Evolutionary conservation across 2,888 invertebrate species (phyloP).

Genomic region (Dione vanillae): DNA sequence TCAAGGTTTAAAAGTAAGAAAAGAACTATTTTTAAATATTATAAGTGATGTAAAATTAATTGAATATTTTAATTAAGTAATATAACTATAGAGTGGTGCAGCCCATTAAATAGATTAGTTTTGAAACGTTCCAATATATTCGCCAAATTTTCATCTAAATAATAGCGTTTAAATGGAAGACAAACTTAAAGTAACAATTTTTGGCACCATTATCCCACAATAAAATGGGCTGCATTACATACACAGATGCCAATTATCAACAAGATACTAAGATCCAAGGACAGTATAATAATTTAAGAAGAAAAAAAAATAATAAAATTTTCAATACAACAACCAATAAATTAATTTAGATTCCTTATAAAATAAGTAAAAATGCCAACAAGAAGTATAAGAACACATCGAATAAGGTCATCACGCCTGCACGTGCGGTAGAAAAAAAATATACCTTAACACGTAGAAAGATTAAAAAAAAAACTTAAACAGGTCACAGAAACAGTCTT

Average conservation of each 20-base stretch:
- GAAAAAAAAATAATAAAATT: slow-evolving; percentile 60
- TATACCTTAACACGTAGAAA: slow-evolving; percentile 75
- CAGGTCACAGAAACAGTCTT: slow-evolving; percentile 86
- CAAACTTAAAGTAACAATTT: slow-evolving; percentile 62
- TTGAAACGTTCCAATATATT: slow-evolving; percentile 31
- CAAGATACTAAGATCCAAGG: slow-evolving; percentile 67
- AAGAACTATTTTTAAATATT: slow-evolving; percentile 68
- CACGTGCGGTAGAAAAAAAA: slow-evolving; percentile 61
- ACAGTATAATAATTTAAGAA: slow-evolving; percentile 79
- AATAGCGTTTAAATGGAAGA: slow-evolving; percentile 62
- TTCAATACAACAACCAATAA: slow-evolving; percentile 84
- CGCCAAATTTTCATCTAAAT: slow-evolving; percentile 46
- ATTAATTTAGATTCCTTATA: slow-evolving; percentile 84
- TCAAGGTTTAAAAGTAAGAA: slow-evolving; percentile 79
- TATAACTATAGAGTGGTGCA: slow-evolving; percentile 51
- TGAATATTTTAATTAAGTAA: slow-evolving; percentile 45
- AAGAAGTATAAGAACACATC: slow-evolving; percentile 84
- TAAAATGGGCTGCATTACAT: slow-evolving; percentile 77
- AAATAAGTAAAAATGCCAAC: slow-evolving; percentile 84
- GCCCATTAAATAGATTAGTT: slow-evolving; percentile 52
- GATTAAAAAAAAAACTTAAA: slow-evolving; percentile 81
- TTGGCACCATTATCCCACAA: slow-evolving; percentile 66
- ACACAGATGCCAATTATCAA: slow-evolving; percentile 74
- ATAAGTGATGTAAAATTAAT: slow-evolving; percentile 52
- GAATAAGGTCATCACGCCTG: slow-evolving; percentile 65